Evolutionary conservation across 2,113 vertebrate genomes (phyloP).

Genomic region (Pseudonaja textilis): DNA sequence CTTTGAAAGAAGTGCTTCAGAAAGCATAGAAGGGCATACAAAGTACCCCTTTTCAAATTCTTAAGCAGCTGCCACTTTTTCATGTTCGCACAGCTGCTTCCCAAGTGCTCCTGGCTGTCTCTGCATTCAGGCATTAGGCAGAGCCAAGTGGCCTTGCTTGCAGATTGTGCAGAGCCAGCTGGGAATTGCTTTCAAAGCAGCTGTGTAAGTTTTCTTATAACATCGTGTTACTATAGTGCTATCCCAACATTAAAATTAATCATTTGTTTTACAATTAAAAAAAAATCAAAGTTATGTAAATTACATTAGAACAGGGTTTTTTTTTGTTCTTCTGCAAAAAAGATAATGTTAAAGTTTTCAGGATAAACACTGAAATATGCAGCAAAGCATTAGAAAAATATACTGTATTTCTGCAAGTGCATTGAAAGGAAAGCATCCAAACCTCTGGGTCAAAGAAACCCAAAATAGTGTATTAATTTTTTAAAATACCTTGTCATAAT

Average conservation of each 20-base stretch:
- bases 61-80: neutral
- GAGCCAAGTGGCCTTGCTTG: neutral
- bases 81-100: neutral
- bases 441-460: neutral
- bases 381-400: neutral
- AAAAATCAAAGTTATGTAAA: neutral
- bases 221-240: neutral
- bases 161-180: neutral
- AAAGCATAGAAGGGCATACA: neutral
- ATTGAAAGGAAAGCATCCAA: neutral
- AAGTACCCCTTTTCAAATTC: neutral
- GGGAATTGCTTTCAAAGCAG: neutral
- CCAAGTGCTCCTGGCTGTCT: neutral
- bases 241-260: neutral
- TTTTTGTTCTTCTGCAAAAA: neutral
- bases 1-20: neutral
- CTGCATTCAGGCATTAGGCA: neutral
- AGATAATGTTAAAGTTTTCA: neutral
- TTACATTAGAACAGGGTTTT: neutral
- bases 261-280: neutral
- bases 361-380: neutral
- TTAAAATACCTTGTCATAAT: conserved; percentile 90
- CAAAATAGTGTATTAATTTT: neutral
- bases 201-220: neutral
- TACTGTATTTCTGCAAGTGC: neutral